phyloP scores from a whole-genome alignment of 1,140 invertebrate species.

The Drosophila micromelanica region DNA sequence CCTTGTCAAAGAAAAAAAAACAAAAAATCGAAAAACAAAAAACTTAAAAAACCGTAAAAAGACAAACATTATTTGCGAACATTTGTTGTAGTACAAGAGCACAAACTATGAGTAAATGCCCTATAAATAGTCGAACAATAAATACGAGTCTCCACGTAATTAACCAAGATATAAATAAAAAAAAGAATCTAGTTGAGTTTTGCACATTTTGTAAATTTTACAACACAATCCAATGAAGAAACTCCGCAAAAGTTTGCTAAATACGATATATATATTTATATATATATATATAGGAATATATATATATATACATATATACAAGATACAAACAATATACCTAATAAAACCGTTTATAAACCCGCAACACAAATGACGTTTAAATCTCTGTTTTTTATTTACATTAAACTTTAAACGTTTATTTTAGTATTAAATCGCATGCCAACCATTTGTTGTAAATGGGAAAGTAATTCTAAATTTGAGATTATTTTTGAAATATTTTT shows the following conservation, averaged over 20 bases:
- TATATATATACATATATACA: constrained; percentile 51
- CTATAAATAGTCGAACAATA: constrained; percentile 62
- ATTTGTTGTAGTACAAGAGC: constrained; percentile 44
- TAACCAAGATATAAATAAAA: constrained; percentile 44
- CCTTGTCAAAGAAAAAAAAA: constrained; percentile 54
- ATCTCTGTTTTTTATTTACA: background rate
- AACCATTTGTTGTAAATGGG: background rate
- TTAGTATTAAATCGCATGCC: constrained; percentile 11
- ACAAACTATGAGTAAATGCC: constrained; percentile 38
- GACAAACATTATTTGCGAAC: constrained; percentile 1
- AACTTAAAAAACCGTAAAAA: background rate
- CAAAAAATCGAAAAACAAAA: constrained; percentile 25
- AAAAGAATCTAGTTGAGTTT: constrained; percentile 72
- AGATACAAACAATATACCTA: constrained; percentile 65
- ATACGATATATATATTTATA: constrained; percentile 52
- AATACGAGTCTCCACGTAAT: constrained; percentile 39
- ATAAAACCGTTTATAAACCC: constrained; percentile 79
- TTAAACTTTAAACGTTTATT: constrained; percentile 29
- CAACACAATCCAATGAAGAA: constrained; percentile 62
- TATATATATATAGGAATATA: constrained; percentile 19
- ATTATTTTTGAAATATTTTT: background rate
- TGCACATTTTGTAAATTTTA: constrained; percentile 82
- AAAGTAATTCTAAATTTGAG: background rate
- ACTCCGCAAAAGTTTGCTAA: constrained; percentile 54
- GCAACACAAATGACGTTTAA: constrained; percentile 21